Evolutionary conservation across 2,797 vertebrate species (phyloP).

Genomic region (Cuniculus paca): DNA sequence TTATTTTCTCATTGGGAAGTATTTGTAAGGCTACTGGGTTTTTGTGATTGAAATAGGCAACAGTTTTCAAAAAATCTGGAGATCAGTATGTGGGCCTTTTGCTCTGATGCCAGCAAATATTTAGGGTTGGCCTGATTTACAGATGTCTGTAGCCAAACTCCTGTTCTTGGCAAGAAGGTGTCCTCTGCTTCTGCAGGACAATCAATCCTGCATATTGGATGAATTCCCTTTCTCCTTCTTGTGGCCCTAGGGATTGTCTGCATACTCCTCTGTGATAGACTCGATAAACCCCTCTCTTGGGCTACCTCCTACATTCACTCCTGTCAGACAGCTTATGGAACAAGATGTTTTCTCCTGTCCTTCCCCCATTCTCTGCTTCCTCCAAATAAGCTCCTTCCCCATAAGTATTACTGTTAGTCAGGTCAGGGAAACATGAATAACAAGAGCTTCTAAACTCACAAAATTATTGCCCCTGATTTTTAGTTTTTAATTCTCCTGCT

Average conservation of each 20-base stretch:
- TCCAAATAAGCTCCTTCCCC: neutral
- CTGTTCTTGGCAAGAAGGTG: neutral
- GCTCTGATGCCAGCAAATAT: neutral
- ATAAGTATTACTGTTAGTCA: neutral
- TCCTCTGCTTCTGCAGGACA: neutral
- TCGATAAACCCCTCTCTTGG: neutral
- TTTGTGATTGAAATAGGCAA: neutral
- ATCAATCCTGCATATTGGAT: neutral
- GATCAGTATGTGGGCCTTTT: neutral
- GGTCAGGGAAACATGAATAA: neutral
- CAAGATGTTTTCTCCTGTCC: neutral
- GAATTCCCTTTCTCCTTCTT: neutral
- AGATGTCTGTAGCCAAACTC: neutral
- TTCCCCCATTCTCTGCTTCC: neutral
- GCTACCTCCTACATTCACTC: neutral
- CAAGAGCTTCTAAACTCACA: conserved; percentile 31
- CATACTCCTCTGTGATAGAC: neutral
- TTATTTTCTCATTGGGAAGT: conserved; percentile 1
- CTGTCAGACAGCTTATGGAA: neutral
- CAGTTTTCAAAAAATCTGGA: conserved; percentile 1
- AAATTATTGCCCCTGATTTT: neutral
- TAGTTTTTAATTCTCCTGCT: neutral
- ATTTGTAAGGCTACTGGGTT: neutral
- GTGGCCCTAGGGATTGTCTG: neutral
- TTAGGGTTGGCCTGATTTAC: neutral